Evolutionary conservation across 2,888 invertebrate species (phyloP).

Genomic region (Xestia sexstrigata): DNA sequence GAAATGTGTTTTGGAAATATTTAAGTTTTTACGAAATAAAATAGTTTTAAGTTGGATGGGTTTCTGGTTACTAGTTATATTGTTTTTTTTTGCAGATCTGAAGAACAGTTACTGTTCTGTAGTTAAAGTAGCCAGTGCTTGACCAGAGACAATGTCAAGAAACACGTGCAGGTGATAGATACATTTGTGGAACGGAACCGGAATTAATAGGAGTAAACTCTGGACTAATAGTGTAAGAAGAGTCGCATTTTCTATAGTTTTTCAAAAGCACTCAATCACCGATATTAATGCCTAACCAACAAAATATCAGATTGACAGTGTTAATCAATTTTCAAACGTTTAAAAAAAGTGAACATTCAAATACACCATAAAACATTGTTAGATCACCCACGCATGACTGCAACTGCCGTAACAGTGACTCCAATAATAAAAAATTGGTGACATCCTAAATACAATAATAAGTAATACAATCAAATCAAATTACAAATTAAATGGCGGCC

Average conservation of each 20-base stretch:
- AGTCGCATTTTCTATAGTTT: neutral
- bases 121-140: no score
- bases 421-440: constrained; percentile 23
- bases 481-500: constrained; percentile 60
- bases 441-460: no score
- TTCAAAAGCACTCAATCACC: neutral
- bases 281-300: neutral
- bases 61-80: neutral
- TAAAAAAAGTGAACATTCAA: neutral
- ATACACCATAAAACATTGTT: neutral
- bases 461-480: constrained; percentile 62
- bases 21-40: neutral
- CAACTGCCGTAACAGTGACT: constrained; percentile 11
- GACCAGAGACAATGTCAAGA: neutral
- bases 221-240: neutral
- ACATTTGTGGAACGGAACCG: neutral
- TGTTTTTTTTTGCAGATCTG: neutral
- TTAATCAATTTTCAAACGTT: neutral
- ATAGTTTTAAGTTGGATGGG: neutral
- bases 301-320: neutral
- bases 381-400: constrained; percentile 25
- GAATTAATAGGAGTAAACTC: neutral
- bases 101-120: no score
- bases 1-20: constrained; percentile 31
- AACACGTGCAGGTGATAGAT: neutral